A percentile compares a stretch with the other conserved stretches of the same genome.
These are phyloP conservation scores for Tolmerus cingulatus DNA, from an alignment of 2,888 invertebrate species.

Conservation along the genomic window DNA sequence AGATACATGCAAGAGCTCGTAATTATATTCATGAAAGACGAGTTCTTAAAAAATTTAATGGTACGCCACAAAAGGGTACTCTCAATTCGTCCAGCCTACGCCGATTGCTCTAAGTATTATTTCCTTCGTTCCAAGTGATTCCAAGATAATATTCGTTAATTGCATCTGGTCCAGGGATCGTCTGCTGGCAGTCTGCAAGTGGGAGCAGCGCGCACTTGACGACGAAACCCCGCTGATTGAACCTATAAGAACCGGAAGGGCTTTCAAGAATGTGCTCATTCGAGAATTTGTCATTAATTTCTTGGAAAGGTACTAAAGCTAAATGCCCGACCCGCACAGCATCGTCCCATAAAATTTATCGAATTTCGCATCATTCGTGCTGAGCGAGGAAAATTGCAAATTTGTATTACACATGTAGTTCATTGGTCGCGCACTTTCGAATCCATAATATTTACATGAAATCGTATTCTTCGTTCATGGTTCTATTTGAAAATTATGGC, in stretches of 20 bases:
- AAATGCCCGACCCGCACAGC: neutral
- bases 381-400: neutral
- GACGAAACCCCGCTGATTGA: slow-evolving; percentile 17
- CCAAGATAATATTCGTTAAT: slow-evolving; percentile 29
- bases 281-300: neutral
- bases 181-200: slow-evolving; percentile 25
- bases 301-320: neutral
- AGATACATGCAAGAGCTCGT: neutral
- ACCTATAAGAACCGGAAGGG: slow-evolving; percentile 30
- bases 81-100: slow-evolving; percentile 20
- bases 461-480: neutral
- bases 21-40: neutral
- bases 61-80: neutral
- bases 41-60: neutral
- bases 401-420: neutral
- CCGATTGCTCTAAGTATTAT: slow-evolving; percentile 28
- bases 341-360: neutral
- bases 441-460: neutral
- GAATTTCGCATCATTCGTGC: neutral
- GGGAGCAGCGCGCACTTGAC: slow-evolving; percentile 31
- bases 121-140: slow-evolving; percentile 9
- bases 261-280: slow-evolving; percentile 10
- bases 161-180: slow-evolving; percentile 8
- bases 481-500: neutral
- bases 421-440: neutral